phyloP scores from a whole-genome alignment of 2,797 vertebrate genomes.

The Spatula versicolor region DNA sequence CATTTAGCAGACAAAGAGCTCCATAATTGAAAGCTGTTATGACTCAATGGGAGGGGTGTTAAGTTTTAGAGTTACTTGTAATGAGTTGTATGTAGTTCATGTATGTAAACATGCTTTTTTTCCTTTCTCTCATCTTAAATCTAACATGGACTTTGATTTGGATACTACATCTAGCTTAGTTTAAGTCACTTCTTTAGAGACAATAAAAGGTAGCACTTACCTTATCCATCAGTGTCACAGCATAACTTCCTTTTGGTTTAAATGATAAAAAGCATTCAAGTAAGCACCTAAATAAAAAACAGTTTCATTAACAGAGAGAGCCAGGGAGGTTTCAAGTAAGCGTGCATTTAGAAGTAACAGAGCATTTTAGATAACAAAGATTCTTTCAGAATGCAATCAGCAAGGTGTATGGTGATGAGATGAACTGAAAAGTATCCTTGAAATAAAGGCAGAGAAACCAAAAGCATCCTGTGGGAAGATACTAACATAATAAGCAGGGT shows the following conservation, averaged over 20 bases:
- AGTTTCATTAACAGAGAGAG: not conserved
- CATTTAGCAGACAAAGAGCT: not conserved
- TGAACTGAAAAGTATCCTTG: not conserved
- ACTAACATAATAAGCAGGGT: fast-evolving
- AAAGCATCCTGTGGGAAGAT: not conserved
- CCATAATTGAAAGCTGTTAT: not conserved
- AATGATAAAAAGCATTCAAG: not conserved
- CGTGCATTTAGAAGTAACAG: not conserved
- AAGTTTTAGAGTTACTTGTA: not conserved
- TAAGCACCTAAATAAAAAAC: not conserved
- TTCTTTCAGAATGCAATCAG: not conserved
- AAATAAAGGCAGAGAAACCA: not conserved
- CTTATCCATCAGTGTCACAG: not conserved
- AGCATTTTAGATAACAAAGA: not conserved
- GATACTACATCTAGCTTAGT: not conserved
- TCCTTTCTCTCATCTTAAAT: not conserved
- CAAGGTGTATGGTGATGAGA: not conserved
- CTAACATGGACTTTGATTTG: not conserved
- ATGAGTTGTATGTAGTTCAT: fast-evolving
- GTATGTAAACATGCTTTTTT: not conserved
- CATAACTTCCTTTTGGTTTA: not conserved
- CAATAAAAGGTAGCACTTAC: fast-evolving
- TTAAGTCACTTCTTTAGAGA: not conserved
- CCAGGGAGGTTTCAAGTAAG: not conserved
- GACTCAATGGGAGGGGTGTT: fast-evolving